Conservation (phyloP, 2,888 invertebrate species). For the Yponomeuta plumbellus region DNA sequence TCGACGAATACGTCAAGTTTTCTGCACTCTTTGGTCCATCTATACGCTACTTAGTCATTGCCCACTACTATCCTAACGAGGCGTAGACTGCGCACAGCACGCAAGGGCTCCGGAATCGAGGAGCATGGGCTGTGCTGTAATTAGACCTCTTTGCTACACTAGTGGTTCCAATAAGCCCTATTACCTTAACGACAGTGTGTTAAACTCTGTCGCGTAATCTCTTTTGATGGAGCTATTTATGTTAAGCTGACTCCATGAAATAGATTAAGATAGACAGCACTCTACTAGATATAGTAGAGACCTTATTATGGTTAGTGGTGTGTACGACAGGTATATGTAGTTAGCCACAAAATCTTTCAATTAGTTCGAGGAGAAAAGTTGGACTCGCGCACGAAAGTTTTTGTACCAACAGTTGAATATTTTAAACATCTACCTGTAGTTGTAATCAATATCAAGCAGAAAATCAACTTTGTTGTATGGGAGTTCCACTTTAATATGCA, state of each 20-base stretch:
- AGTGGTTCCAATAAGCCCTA: conserved; percentile 12
- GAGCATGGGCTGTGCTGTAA: conserved; percentile 59
- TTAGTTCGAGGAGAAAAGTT: no score
- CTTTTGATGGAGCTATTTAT: conserved; percentile 28
- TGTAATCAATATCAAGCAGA: no score
- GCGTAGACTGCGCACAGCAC: conserved; percentile 30
- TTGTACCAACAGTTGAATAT: no score
- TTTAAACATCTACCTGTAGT: no score
- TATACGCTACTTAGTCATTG: conserved; percentile 24
- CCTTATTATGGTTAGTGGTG: no score
- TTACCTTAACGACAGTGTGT: conserved; percentile 17
- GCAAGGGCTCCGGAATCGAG: conserved; percentile 35
- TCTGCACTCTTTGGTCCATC: background rate
- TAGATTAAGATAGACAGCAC: background rate
- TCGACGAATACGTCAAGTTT: background rate
- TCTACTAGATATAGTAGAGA: no score
- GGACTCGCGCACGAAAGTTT: no score
- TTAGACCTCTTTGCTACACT: conserved; percentile 58
- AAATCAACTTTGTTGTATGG: no score
- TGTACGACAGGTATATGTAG: no score
- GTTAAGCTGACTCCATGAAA: background rate
- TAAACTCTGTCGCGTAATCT: conserved; percentile 5
- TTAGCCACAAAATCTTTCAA: no score
- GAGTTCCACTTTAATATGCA: no score
- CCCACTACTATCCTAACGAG: conserved; percentile 9